Conservation (phyloP, 1,140 invertebrate genomes). For the Cotesia glomerata region DNA sequence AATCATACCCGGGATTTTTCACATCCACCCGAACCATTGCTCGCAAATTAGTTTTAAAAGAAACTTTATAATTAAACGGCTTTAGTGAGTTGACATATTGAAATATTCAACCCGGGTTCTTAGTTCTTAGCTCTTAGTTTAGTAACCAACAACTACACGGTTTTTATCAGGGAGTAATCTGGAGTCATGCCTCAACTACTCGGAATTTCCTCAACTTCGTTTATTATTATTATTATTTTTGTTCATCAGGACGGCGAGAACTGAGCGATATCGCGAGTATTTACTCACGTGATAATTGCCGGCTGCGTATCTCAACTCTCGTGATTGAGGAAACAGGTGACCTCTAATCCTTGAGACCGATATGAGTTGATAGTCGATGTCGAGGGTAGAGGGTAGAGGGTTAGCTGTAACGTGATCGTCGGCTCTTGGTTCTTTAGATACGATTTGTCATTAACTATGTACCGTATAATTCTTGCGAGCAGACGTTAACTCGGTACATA, state of each 20-base stretch:
- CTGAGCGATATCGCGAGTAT: conserved; percentile 46
- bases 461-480: neutral
- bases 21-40: neutral
- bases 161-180: conserved; percentile 22
- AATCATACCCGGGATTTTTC: neutral
- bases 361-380: too few species aligned
- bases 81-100: too few species aligned
- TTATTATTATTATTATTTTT: conserved; percentile 15
- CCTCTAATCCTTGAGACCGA: conserved; percentile 9
- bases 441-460: conserved; percentile 13
- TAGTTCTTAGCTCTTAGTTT: too few species aligned
- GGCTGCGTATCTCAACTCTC: conserved; percentile 37
- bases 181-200: conserved; percentile 13
- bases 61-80: neutral
- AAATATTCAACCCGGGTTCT: too few species aligned
- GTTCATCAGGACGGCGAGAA: conserved; percentile 15
- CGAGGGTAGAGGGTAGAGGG: too few species aligned
- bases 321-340: conserved; percentile 26
- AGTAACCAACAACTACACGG: neutral
- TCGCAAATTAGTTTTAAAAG: neutral
- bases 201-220: neutral
- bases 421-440: conserved; percentile 9
- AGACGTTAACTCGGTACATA: neutral
- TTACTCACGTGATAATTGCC: conserved; percentile 51
- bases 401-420: conserved; percentile 11